Percentiles rank a stretch among this genome's conserved stretches.
Evolutionary conservation across 2,113 vertebrate species (phyloP).

Genomic region (Chloropsis hardwickii): DNA sequence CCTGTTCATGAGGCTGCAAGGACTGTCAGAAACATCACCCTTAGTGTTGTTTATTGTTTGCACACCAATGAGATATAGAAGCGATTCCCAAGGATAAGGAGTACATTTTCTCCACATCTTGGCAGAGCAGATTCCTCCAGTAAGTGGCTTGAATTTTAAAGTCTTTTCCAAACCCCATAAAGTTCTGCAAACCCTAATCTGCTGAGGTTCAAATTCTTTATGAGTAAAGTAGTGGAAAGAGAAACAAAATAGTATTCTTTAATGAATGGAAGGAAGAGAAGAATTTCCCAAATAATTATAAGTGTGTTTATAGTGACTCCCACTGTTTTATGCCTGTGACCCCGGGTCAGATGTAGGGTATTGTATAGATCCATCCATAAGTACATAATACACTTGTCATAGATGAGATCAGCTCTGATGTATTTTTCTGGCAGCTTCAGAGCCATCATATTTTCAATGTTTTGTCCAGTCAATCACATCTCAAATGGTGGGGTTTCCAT

Average conservation of each 20-base stretch:
- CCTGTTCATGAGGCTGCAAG: not conserved
- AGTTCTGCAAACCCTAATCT: not conserved
- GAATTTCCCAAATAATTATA: constrained; percentile 48
- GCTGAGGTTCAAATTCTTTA: not conserved
- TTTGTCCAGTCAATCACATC: constrained; percentile 61
- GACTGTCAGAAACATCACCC: not conserved
- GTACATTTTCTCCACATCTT: not conserved
- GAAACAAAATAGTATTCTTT: constrained; percentile 29
- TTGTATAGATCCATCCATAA: constrained; percentile 50
- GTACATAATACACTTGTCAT: constrained; percentile 42
- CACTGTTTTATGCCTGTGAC: constrained; percentile 33
- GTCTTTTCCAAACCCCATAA: not conserved
- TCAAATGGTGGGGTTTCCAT: not conserved
- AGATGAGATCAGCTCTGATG: constrained; percentile 41
- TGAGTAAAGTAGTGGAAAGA: not conserved
- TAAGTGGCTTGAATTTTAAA: not conserved
- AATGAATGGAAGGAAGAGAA: not conserved
- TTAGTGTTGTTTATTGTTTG: not conserved
- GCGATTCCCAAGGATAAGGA: not conserved
- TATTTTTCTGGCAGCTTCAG: constrained; percentile 39
- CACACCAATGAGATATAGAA: not conserved
- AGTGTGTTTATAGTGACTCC: constrained; percentile 31
- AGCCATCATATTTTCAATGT: constrained; percentile 47
- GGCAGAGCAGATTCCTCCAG: not conserved
- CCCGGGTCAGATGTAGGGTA: constrained; percentile 21